phyloP scores from a whole-genome alignment of 2,113 vertebrate species.

The Corvus moneduloides region DNA sequence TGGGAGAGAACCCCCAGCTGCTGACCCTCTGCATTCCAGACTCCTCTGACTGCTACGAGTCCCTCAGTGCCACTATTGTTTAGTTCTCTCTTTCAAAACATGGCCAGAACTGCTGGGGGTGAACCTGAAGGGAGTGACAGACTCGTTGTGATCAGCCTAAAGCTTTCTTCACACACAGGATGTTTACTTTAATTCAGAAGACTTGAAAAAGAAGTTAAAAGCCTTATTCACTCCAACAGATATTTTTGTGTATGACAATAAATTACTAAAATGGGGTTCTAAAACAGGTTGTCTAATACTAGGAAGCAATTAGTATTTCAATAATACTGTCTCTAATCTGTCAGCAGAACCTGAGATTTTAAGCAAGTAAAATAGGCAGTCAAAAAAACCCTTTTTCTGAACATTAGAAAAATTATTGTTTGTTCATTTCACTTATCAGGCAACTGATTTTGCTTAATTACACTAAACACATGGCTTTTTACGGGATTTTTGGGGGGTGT shows the following conservation, averaged over 20 bases:
- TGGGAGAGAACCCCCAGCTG: not conserved
- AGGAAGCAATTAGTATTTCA: not conserved
- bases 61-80: not conserved
- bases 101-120: not conserved
- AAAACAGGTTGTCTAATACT: not conserved
- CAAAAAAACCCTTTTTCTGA: not conserved
- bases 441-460: not conserved
- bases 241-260: not conserved
- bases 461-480: not conserved
- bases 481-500: fast-evolving
- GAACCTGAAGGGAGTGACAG: not conserved
- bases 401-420: not conserved
- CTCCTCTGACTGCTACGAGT: fast-evolving
- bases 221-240: not conserved
- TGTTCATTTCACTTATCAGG: not conserved
- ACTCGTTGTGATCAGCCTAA: not conserved
- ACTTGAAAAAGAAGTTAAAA: not conserved
- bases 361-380: not conserved
- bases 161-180: not conserved
- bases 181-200: not conserved
- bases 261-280: not conserved
- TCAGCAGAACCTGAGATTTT: not conserved
- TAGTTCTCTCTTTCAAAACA: not conserved
- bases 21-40: not conserved
- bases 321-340: not conserved